Evolutionary conservation across 2,113 vertebrate genomes (phyloP), one percentile per base, ranked within the genome.

Genomic region (Chionis minor): DNA sequence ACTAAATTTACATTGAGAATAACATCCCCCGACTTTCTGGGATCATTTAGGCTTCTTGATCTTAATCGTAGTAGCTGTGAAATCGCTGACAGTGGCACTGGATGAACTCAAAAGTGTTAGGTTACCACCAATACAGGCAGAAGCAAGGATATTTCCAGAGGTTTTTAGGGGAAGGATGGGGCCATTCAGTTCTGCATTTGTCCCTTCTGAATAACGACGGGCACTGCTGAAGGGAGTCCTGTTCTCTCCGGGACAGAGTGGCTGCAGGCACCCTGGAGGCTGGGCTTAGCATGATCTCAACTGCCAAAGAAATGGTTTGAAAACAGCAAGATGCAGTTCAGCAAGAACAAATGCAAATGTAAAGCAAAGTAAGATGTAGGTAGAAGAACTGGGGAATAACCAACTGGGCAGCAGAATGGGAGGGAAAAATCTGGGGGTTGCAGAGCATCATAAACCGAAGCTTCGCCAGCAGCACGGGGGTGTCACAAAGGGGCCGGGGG

Each of bases 291-390:
- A 8, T 51, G 16, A 80, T 27, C 56, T 54, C 0, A 0, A 6
- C 62, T 78, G 24, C 58, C 3, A 0, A 16, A 85, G 33, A 75
- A 81, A 65, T 32, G 17, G 52, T 72, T 81, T 93, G 70, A 90
- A 78, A 96, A 54, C 66, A 75, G 40, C 65, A 63, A 91, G 81
- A 44, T 49, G 66, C 69, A 95, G 79, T 52, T 88, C 87, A 93
- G 78, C 81, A 92, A 93, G 78, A 88, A 58, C 70, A 83, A 95
- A 96, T 86, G 87, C 93, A 93, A 96, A 90, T 88, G 28, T 58
- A 80, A 87, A 80, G 47, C 58, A 14, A 91, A 69, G 59, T 0
- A 0, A 94, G 74, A 66, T 52, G 66, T 62, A 73, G 62, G 67
- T 24, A 81, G 65, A 47, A 72, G 74, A 94, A 62, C 35, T 66